A percentile compares a stretch with the other conserved stretches of the same genome.
phyloP scores from a whole-genome alignment of 37 sponge, comb jelly and placozoan species.

The Tethya wilhelma region DNA sequence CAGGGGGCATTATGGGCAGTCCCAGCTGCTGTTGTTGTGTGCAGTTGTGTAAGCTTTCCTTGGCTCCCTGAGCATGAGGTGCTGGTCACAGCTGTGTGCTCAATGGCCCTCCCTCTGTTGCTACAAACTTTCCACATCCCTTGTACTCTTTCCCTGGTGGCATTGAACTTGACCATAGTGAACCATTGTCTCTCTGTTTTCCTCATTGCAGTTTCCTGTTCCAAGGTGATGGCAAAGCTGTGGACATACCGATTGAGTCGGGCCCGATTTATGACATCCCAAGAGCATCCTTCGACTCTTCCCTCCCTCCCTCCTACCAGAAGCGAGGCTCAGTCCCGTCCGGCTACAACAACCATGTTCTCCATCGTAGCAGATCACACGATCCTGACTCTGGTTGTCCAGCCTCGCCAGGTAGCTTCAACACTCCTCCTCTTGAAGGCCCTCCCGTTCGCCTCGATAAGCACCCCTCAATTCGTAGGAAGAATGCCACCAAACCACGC shows the following conservation, averaged over 20 bases:
- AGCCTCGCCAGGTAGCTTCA: conserved; percentile 2
- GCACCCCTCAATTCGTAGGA: conserved; percentile 34
- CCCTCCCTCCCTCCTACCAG: conserved; percentile 11
- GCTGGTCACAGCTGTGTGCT: too few relatives aligned
- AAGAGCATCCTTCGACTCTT: conserved; percentile 31
- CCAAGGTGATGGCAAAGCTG: conserved; percentile 55
- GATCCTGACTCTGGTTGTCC: conserved; percentile 36
- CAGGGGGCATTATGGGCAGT: too few relatives aligned
- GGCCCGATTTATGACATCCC: conserved; percentile 1
- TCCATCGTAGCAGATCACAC: neutral
- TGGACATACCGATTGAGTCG: conserved; percentile 10
- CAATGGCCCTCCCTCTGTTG: too few relatives aligned
- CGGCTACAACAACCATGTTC: conserved; percentile 15
- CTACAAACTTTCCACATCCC: too few relatives aligned
- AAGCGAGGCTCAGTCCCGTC: neutral
- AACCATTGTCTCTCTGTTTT: too few relatives aligned
- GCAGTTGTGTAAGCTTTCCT: too few relatives aligned
- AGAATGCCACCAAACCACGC: conserved; percentile 2
- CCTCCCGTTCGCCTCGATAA: conserved; percentile 56
- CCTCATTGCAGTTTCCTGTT: conserved; percentile 65
- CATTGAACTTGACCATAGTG: too few relatives aligned
- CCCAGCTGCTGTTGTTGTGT: too few relatives aligned
- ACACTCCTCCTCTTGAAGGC: conserved; percentile 15
- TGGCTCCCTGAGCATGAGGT: too few relatives aligned
- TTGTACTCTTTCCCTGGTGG: too few relatives aligned